phyloP scores from a whole-genome alignment of 1,140 invertebrate genomes.

The Drosophila nasuta region DNA sequence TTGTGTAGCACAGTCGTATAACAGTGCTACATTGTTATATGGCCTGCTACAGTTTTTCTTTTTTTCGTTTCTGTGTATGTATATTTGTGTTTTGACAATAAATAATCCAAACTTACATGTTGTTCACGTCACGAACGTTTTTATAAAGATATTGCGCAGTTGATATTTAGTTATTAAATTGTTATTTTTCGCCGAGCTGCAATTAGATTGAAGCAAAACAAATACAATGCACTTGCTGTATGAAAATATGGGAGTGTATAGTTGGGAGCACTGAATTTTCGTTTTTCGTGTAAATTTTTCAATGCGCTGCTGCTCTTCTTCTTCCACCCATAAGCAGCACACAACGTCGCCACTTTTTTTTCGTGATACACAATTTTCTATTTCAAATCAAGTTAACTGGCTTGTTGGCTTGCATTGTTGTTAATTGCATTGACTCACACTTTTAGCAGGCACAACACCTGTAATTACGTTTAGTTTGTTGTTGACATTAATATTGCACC shows the following conservation, averaged over 20 bases:
- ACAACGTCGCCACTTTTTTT: constrained; percentile 58
- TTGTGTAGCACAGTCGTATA: constrained; percentile 54
- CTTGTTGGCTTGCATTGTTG: background rate
- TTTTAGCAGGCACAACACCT: background rate
- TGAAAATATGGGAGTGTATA: constrained; percentile 22
- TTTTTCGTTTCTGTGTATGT: background rate
- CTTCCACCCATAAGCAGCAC: constrained; percentile 37
- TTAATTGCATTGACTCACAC: constrained; percentile 1
- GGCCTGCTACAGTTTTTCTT: constrained; percentile 32
- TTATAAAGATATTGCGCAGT: constrained; percentile 7
- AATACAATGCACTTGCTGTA: constrained; percentile 50
- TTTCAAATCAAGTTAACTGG: constrained; percentile 27
- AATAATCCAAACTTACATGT: constrained; percentile 48
- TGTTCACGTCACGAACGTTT: constrained; percentile 31
- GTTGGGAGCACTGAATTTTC: constrained; percentile 33
- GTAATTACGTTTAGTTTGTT: constrained; percentile 21
- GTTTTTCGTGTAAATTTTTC: constrained; percentile 44
- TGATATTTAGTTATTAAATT: constrained; percentile 12
- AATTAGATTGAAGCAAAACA: constrained; percentile 48
- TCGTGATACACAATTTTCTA: constrained; percentile 35
- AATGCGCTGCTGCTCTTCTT: constrained; percentile 35
- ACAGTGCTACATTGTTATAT: constrained; percentile 37
- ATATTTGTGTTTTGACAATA: constrained; percentile 35
- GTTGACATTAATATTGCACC: constrained; percentile 39
- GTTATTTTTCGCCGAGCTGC: constrained; percentile 44